Evolutionary conservation across 1,140 invertebrate species (phyloP), one percentile per base, ranked within the genome.

Genomic region (Zeugodacus cucurbitae): DNA sequence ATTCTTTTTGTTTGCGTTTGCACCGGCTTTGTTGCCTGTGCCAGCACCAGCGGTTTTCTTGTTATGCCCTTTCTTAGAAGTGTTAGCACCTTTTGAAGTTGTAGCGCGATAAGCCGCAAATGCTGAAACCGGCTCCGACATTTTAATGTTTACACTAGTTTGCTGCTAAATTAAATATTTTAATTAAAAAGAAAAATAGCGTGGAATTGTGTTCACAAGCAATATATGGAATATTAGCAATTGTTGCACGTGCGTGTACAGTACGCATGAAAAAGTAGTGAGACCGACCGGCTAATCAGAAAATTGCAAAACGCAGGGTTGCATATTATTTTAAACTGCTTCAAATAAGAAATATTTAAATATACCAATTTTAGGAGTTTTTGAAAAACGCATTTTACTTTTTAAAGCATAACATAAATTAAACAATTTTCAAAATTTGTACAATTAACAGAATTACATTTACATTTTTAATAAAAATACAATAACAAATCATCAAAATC

Each of bases 101-200:
- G 17, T 1, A 8, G 26, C 10, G 2, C 22, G 26, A 86, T 86
- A 86, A 22, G 85, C 85, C 22, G 54, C 85, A 86, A 86, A 86
- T 22, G 85, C 85, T 29, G 85, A 86, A 22, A 86, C 59, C 6
- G 54, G 48, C 14, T 86, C 85, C 14, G 85, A 59, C 85, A 86
- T 86, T 58, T 58, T 59, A 20, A 22, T 4, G 1, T n/a, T n/a
- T n/a, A 17, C 26, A 26, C 48, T 22, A 41, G 2, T 44, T n/a
- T 4, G 29, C 41, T 82, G 29, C 1, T 17, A 54, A 48, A 37
- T 20, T 82, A 26, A 82, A 82, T 29, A 62, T 17, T 82, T 22
- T 48, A 82, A 7, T 74, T 11, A 3, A 74, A 26, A 67, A 70
- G 20, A 70, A 11, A 17, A 82, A 44, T 17, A 82, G 41, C 11